Conservation (phyloP, 1,140 invertebrate genomes). For the Aphelenchoides besseyi region DNA sequence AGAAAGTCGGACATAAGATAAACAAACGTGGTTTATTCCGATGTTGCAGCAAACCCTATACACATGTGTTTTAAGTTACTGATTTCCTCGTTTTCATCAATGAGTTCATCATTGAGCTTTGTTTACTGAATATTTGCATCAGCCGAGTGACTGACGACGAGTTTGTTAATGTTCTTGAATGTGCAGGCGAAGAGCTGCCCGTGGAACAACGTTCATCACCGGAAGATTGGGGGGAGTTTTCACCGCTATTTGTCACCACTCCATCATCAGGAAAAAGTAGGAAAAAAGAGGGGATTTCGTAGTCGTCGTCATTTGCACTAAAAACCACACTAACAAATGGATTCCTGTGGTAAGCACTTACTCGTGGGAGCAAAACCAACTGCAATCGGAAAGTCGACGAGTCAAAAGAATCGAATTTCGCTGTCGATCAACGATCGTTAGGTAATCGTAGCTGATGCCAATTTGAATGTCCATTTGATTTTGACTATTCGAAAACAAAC, state of each 20-base stretch:
- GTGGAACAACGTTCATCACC: background rate
- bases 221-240: background rate
- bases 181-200: background rate
- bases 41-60: too few relatives aligned
- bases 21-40: too few relatives aligned
- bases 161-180: background rate
- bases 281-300: conserved; percentile 26
- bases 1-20: too few relatives aligned
- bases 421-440: conserved; percentile 38
- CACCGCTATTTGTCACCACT: conserved; percentile 11
- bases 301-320: conserved; percentile 10
- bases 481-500: conserved; percentile 19
- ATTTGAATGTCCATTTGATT: conserved; percentile 25
- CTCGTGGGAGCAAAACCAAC: conserved; percentile 37
- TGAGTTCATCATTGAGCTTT: conserved; percentile 10
- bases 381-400: conserved; percentile 30
- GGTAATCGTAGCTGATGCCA: conserved; percentile 43
- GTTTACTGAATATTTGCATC: conserved; percentile 8
- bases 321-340: background rate
- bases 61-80: too few relatives aligned
- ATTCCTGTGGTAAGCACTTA: conserved; percentile 27
- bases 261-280: conserved; percentile 30
- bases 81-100: conserved; percentile 7
- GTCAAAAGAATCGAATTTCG: conserved; percentile 34
- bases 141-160: conserved; percentile 2